Percentiles rank a stretch among this genome's conserved stretches.
Conservation (phyloP, 92 coral and sea anemone species). For the Paragorgia papillata region DNA sequence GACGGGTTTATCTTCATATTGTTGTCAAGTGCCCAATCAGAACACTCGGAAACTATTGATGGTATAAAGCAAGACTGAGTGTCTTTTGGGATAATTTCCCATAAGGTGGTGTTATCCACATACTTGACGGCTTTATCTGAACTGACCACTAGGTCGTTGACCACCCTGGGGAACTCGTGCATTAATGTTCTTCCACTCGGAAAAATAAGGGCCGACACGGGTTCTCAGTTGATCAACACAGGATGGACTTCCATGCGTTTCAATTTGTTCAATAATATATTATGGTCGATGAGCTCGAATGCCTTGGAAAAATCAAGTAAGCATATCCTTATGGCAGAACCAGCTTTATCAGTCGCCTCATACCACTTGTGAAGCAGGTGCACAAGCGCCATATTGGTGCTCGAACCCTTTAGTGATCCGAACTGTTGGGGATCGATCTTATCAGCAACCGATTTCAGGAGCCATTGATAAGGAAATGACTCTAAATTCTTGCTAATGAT, state of each 20-base stretch:
- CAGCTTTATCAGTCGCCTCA: constrained; percentile 8
- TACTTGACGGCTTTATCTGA: not conserved
- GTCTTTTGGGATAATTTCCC: constrained; percentile 7
- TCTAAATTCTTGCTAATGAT: constrained; percentile 18
- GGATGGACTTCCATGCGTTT: not conserved
- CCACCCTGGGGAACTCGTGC: not conserved
- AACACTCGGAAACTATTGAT: not conserved
- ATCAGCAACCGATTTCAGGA: not conserved
- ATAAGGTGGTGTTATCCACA: constrained; percentile 12
- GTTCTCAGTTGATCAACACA: constrained; percentile 5
- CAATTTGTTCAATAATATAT: not conserved
- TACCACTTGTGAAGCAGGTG: constrained; percentile 27
- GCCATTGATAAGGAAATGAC: constrained; percentile 34
- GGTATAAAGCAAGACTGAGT: not conserved
- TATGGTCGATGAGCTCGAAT: constrained; percentile 10
- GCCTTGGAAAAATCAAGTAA: constrained; percentile 30
- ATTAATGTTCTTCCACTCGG: constrained; percentile 5
- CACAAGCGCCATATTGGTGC: constrained; percentile 9
- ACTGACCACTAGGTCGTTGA: not conserved
- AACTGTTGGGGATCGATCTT: constrained; percentile 24
- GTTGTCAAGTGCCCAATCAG: constrained; percentile 15
- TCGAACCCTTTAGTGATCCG: constrained; percentile 18
- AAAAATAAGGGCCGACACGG: not conserved
- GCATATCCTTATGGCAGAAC: not conserved
- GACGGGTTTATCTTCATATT: constrained; percentile 24